A percentile compares a stretch with the other conserved stretches of the same genome.
Evolutionary conservation across 2,113 vertebrate genomes (phyloP).

Genomic region (Oryctolagus cuniculus): DNA sequence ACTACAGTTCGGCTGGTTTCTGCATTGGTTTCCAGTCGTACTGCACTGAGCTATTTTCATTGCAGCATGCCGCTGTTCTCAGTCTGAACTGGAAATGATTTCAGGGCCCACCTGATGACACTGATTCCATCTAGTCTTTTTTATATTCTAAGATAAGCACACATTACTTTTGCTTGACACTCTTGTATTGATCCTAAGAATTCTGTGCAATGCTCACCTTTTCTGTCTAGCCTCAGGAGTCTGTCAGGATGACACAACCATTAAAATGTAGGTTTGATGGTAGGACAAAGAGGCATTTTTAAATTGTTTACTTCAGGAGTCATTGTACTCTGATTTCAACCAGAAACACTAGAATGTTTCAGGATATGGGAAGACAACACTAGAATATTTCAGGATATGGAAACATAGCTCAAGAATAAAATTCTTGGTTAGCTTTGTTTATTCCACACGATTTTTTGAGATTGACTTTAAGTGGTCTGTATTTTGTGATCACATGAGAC

Average conservation of each 20-base stretch:
- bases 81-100: conserved; percentile 57
- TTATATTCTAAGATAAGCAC: conserved; percentile 69
- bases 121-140: conserved; percentile 50
- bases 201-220: conserved; percentile 51
- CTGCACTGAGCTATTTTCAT: conserved; percentile 66
- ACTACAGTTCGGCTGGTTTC: conserved; percentile 31
- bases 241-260: conserved; percentile 16
- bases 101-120: conserved; percentile 61
- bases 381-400: not conserved
- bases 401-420: not conserved
- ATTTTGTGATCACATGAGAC: not conserved
- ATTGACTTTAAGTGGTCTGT: not conserved
- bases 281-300: conserved; percentile 25
- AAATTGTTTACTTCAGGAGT: conserved; percentile 31
- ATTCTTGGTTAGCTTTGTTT: not conserved
- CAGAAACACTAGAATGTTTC: not conserved
- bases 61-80: conserved; percentile 68
- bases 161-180: conserved; percentile 71
- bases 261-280: conserved; percentile 62
- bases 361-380: not conserved
- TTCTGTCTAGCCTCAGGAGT: conserved; percentile 51
- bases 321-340: not conserved
- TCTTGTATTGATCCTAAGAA: conserved; percentile 66
- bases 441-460: not conserved
- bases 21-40: conserved; percentile 35